phyloP scores from a whole-genome alignment of 2,888 invertebrate species.

The Acleris emargana region DNA sequence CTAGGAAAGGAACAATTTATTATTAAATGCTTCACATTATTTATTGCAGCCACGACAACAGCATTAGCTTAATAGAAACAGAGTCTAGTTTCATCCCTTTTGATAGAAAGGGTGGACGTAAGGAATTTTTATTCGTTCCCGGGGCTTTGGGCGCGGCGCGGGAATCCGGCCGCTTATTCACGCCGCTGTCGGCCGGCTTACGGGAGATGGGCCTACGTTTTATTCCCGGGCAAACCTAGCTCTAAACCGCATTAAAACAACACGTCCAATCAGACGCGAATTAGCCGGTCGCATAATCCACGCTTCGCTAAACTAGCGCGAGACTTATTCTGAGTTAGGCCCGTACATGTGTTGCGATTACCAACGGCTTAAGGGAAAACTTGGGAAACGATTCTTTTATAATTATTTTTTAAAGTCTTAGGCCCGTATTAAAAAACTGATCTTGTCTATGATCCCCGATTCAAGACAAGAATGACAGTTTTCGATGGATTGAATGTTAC shows the following conservation, averaged over 20 bases:
- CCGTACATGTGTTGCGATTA: too few species aligned
- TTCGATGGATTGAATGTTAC: too few species aligned
- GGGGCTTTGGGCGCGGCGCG: slow-evolving; percentile 37
- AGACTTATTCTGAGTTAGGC: too few species aligned
- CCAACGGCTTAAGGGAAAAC: too few species aligned
- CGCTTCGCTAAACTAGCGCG: too few species aligned
- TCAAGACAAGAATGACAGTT: too few species aligned
- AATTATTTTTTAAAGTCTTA: too few species aligned
- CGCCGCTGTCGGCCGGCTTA: slow-evolving; percentile 17
- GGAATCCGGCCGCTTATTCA: slow-evolving; percentile 28
- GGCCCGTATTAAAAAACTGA: too few species aligned
- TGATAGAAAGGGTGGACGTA: slow-evolving; percentile 55
- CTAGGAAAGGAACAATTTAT: too few species aligned
- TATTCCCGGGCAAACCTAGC: slow-evolving; percentile 1
- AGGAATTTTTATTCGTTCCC: slow-evolving; percentile 54
- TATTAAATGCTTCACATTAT: slow-evolving; percentile 11
- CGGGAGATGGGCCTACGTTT: slow-evolving; percentile 10
- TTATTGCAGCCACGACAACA: slow-evolving; percentile 38
- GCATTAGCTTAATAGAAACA: slow-evolving; percentile 52
- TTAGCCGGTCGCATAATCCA: not conserved
- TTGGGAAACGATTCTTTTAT: too few species aligned
- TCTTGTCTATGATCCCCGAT: too few species aligned
- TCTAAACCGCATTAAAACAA: slow-evolving; percentile 14
- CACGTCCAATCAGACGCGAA: slow-evolving; percentile 11
- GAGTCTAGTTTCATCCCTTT: slow-evolving; percentile 55